Percentiles rank a stretch among this genome's conserved stretches.
These are phyloP conservation scores for Pandemis cinnamomeana DNA, from an alignment of 2,888 invertebrate species.

Conservation along the genomic window DNA sequence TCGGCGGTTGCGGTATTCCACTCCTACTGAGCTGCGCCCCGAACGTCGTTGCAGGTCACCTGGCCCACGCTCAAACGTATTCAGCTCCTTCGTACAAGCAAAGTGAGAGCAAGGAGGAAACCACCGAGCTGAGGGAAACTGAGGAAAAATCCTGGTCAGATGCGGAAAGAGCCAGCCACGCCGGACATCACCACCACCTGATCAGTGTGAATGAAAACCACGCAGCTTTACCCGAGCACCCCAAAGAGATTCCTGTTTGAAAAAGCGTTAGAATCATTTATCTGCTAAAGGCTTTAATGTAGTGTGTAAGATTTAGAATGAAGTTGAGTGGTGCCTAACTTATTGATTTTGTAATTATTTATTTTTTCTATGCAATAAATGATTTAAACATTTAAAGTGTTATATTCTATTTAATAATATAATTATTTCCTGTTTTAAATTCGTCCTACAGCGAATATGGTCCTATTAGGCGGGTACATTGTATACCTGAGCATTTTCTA, in stretches of 20 bases:
- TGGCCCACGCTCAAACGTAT: slow-evolving; percentile 40
- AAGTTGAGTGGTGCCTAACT: not conserved
- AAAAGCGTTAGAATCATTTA: not conserved
- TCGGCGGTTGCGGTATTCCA: slow-evolving; percentile 51
- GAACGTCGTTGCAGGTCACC: slow-evolving; percentile 50
- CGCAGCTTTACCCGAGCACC: slow-evolving; percentile 12
- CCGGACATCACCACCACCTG: slow-evolving; percentile 33
- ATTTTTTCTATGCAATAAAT: slow-evolving; percentile 36
- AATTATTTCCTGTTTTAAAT: not conserved
- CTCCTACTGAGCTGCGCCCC: slow-evolving; percentile 56
- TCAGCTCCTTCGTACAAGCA: slow-evolving; percentile 45
- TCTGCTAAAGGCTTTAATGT: slow-evolving; percentile 22
- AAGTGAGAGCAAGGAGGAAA: slow-evolving; percentile 32
- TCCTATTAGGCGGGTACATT: too few relatives aligned
- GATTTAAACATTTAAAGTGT: not conserved
- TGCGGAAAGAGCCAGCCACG: slow-evolving; percentile 11
- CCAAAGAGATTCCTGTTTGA: not conserved
- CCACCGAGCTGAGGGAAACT: slow-evolving; percentile 39
- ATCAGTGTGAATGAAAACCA: slow-evolving; percentile 9
- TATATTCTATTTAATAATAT: not conserved
- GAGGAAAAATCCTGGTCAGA: slow-evolving; percentile 38
- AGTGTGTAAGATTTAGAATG: slow-evolving; percentile 3
- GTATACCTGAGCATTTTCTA: too few relatives aligned
- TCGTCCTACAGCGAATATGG: too few relatives aligned
- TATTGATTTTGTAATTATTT: slow-evolving; percentile 20